Base-by-base conservation (phyloP, 1,140 invertebrate species). In the Gonioctena quinquepunctata region DNA sequence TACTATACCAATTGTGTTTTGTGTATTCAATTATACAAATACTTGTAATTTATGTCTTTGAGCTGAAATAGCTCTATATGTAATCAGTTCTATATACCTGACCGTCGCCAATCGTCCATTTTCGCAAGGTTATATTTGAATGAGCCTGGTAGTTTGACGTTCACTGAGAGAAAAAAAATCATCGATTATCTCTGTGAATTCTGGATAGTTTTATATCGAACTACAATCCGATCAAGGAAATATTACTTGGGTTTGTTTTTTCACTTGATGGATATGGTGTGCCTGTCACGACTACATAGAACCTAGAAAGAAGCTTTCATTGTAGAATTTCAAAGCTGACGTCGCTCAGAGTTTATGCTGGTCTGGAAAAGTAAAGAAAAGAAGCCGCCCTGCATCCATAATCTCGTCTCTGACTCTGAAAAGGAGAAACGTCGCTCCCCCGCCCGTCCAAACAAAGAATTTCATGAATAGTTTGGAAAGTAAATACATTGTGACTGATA, bases 211-310 rank as follows among this genome's bases (percentile, higher is more conserved):
- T 33, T 57, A 11, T 68, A 78, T 48, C 50, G 73, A 33, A 75
- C 78, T 13, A 67, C 18, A 49, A 52, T 77, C 18, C 72, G 60
- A 57, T 59, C 19, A 3, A 76, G 72, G 67, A 78, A 78, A 59
- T 82, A 74, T 73, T 73, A 79, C 42, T 50, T 75, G 6, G 5
- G 56, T 11, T 7, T 79, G 13, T 77, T 79, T 49, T 73, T 72
- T 49, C 69, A 76, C 49, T 59, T 72, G n/a, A 50, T 75, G 2
- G 69, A 72, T 59, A 26, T 70, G 25, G 13, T 11, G 11, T 21
- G 23, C n/a, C 19, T 21, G 54, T 22, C 4, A 56, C 23, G 54
- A 56, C 11, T 22, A 5, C n/a, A 21, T n/a, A 11, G 23, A 13
- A 23, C 3, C 54, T 56, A 13, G 6, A 21, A 19, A 18, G 22